Percentiles rank a stretch among this genome's conserved stretches.
Conservation (phyloP, 2,797 vertebrate genomes). For the Micrastur ruficollis region DNA sequence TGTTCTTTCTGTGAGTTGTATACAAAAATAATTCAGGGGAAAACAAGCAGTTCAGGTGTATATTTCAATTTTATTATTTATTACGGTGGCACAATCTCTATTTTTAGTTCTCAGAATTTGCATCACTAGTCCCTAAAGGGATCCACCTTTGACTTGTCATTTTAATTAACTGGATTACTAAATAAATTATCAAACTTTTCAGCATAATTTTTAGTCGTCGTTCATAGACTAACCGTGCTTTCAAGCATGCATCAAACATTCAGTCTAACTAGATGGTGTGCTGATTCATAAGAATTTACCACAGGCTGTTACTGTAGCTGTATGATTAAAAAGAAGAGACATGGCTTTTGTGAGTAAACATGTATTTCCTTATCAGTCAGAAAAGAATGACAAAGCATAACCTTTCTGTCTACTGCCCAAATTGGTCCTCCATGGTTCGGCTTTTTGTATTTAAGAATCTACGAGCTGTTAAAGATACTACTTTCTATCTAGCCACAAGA, state of each 20-base stretch:
- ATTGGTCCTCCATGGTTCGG: neutral
- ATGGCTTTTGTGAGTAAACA: neutral
- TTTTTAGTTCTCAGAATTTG: neutral
- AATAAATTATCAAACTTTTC: neutral
- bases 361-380: neutral
- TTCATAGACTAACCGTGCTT: neutral
- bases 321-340: neutral
- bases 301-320: neutral
- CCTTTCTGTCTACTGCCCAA: neutral
- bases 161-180: neutral
- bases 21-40: neutral
- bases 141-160: neutral
- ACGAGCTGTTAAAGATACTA: neutral
- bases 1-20: neutral
- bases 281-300: neutral
- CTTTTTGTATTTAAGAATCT: neutral
- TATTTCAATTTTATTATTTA: neutral
- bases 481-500: neutral
- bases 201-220: neutral
- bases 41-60: neutral
- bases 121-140: neutral
- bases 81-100: neutral
- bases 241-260: neutral
- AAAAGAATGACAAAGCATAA: neutral
- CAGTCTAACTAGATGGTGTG: neutral